phyloP scores from a whole-genome alignment of 2,113 vertebrate species.

The Percopsis transmontana region DNA sequence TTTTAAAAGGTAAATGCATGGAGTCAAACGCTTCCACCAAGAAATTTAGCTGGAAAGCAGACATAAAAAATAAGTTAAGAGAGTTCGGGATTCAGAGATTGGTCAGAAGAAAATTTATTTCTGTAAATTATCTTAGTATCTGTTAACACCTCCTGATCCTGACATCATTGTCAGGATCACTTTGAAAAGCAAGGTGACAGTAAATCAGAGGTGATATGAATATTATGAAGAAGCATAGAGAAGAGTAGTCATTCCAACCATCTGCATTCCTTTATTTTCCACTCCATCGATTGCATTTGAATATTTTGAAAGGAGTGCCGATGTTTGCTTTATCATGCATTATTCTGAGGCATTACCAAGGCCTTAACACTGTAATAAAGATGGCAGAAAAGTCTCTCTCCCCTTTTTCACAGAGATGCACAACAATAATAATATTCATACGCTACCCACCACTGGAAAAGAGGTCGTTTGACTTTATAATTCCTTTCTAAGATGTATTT shows the following conservation, averaged over 20 bases:
- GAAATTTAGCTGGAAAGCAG: too few species aligned
- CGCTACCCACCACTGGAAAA: slow-evolving; percentile 40
- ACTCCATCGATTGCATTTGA: slow-evolving; percentile 77
- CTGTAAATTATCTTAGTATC: too few species aligned
- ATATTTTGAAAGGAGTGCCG: slow-evolving; percentile 78
- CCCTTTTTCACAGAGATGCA: slow-evolving; percentile 60
- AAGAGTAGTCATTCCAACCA: slow-evolving; percentile 70
- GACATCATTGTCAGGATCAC: too few species aligned
- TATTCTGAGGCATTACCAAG: slow-evolving; percentile 77
- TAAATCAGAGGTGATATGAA: slow-evolving; percentile 62
- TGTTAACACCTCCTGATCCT: too few species aligned
- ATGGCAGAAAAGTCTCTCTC: slow-evolving; percentile 62
- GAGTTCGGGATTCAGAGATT: background rate
- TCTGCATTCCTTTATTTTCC: slow-evolving; percentile 79
- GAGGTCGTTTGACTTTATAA: slow-evolving; percentile 65
- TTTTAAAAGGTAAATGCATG: too few species aligned
- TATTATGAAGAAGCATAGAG: slow-evolving; percentile 65
- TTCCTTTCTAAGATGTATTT: slow-evolving; percentile 44
- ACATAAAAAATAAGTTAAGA: too few species aligned
- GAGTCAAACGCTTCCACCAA: too few species aligned
- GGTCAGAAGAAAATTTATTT: background rate
- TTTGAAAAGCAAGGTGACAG: background rate
- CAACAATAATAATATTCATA: slow-evolving; percentile 77
- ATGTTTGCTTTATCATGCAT: slow-evolving; percentile 83
- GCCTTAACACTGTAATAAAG: slow-evolving; percentile 74